Evolutionary conservation across 2,797 vertebrate species (phyloP).

Genomic region (Tauraco hartlaubi): DNA sequence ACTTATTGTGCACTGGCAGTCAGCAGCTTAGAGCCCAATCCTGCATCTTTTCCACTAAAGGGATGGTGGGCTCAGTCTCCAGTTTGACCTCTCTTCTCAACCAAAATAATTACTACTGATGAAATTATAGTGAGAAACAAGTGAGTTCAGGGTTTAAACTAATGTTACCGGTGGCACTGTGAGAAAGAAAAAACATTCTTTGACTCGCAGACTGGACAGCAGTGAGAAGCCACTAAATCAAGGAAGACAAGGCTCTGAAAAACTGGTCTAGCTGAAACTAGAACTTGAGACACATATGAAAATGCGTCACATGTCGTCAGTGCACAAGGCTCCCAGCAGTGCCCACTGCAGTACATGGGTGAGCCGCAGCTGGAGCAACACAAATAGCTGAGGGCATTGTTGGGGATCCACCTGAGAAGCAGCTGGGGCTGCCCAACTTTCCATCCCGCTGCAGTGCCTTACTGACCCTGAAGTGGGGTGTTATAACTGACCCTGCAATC

Average conservation of each 20-base stretch:
- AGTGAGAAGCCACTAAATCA: not conserved
- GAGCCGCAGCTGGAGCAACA: not conserved
- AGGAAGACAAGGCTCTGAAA: not conserved
- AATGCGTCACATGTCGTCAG: not conserved
- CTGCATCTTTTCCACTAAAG: not conserved
- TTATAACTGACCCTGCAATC: not conserved
- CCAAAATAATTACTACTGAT: not conserved
- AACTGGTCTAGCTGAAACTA: not conserved
- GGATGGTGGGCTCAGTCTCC: not conserved
- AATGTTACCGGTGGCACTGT: not conserved
- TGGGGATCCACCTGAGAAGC: not conserved
- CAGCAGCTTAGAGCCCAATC: not conserved
- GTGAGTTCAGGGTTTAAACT: not conserved
- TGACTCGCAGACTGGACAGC: not conserved
- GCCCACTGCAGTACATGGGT: too few species aligned
- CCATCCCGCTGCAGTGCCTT: not conserved
- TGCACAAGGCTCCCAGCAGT: not conserved
- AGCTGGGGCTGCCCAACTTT: not conserved
- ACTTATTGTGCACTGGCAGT: rapidly evolving
- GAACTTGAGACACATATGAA: not conserved
- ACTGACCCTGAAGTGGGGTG: not conserved
- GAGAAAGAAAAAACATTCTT: not conserved
- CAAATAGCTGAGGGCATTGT: not conserved
- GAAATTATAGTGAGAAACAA: not conserved
- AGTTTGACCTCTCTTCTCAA: not conserved